A percentile compares a stretch with the other conserved stretches of the same genome.
Evolutionary conservation across 1,140 invertebrate species (phyloP).

Genomic region (Frieseomelitta varia): DNA sequence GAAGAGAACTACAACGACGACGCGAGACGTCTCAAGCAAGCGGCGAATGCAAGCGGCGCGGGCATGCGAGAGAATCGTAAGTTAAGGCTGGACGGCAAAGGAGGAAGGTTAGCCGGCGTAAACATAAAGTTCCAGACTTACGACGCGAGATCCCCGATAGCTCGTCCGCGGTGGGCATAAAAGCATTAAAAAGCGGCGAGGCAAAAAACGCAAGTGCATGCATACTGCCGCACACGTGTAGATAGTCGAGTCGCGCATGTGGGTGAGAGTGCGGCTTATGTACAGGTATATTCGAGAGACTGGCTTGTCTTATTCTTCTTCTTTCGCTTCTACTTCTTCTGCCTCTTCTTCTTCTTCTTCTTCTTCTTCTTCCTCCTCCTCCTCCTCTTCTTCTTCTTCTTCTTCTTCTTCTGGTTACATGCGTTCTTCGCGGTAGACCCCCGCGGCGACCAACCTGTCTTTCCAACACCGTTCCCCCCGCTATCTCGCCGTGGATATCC

Average conservation of each 20-base stretch:
- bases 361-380: constrained; percentile 34
- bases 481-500: constrained; percentile 72
- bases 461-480: constrained; percentile 77
- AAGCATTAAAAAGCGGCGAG: constrained; percentile 77
- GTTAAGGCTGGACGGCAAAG: constrained; percentile 77
- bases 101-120: constrained; percentile 77
- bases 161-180: constrained; percentile 82
- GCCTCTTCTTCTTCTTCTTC: constrained; percentile 15
- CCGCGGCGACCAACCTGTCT: constrained; percentile 80
- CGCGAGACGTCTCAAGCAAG: constrained; percentile 81
- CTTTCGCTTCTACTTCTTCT: constrained; percentile 19
- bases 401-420: constrained; percentile 53
- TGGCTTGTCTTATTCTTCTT: constrained; percentile 39
- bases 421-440: constrained; percentile 73
- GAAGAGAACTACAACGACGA: constrained; percentile 66
- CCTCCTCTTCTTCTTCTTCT: constrained; percentile 16
- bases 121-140: constrained; percentile 83
- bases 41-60: constrained; percentile 59
- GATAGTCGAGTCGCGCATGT: constrained; percentile 22
- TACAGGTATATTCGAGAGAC: constrained; percentile 46
- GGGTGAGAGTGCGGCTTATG: constrained; percentile 22
- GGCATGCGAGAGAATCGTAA: constrained; percentile 80
- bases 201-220: constrained; percentile 73
- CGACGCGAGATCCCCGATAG: constrained; percentile 82
- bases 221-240: constrained; percentile 45